Evolutionary conservation across 2,113 vertebrate species (phyloP).

Genomic region (Anhinga rufa): DNA sequence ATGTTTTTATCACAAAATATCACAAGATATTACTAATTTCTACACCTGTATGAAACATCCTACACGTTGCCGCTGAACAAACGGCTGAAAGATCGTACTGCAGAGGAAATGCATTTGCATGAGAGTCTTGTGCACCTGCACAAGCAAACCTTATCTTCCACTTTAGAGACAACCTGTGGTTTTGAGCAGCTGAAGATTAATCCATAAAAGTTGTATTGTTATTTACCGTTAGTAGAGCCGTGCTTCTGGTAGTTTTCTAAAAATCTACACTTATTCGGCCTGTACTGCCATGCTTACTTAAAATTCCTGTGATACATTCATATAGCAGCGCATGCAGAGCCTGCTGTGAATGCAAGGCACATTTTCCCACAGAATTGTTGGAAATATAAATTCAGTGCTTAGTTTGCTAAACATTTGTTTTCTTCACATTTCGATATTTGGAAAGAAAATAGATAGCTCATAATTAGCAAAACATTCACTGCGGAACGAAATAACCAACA

Average conservation of each 20-base stretch:
- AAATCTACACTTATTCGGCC: background rate
- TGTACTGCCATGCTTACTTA: background rate
- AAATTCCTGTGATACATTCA: background rate
- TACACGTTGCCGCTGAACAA: background rate
- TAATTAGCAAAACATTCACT: slow-evolving; percentile 43
- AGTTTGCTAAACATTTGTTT: slow-evolving; percentile 28
- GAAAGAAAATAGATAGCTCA: slow-evolving; percentile 54
- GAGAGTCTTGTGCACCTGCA: background rate
- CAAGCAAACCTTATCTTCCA: background rate
- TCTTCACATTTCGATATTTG: background rate
- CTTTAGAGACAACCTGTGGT: background rate
- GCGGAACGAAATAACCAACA: slow-evolving; percentile 56
- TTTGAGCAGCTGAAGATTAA: background rate
- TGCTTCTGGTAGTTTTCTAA: background rate
- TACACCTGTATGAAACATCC: background rate
- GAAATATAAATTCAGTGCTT: background rate
- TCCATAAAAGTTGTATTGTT: background rate
- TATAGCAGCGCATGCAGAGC: background rate
- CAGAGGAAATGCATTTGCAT: background rate
- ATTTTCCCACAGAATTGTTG: background rate
- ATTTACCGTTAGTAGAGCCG: background rate
- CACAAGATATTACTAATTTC: background rate
- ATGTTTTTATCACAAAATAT: background rate
- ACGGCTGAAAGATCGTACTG: background rate
- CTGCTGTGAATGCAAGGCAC: background rate